Base-by-base conservation (phyloP, 2,113 vertebrate genomes). In the Propithecus coquereli region DNA sequence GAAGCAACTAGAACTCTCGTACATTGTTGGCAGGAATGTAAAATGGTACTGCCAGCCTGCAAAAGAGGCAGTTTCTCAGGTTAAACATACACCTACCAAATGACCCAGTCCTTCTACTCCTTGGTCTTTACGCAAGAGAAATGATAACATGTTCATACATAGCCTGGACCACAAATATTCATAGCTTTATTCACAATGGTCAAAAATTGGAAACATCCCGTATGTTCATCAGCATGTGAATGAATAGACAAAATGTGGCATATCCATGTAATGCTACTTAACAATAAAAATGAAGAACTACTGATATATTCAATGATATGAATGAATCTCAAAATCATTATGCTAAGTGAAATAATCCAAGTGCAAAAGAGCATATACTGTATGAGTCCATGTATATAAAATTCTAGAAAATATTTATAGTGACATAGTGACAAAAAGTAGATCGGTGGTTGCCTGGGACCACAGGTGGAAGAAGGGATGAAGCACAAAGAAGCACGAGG, bases 231-330 rank as follows among this genome's bases (percentile, higher is more conserved):
- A 86, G 14, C 65, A 65, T 43, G 37, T 23, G 23, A 59, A 57
- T 40, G 47, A 37, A 57, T 8, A 47, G 40, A 57, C 50, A 86
- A 66, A 40, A 32, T 25, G 6, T 2, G 17, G 54, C 30, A 8
- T 14, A 32, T 6, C 45, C 2, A 0, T 40, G 71, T 45, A 59
- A 1, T 84, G 23, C 76, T 22, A 6, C 61, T 70, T 40, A 25
- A 43, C 52, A 30, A 6, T 65, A 1, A 32, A 71, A 22, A 43
- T 2, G 54, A 57, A 37, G 3, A n/a, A 32, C 23, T 30, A 3
- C 34, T 27, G 25, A 10, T 2, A 8, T 2, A 47, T 16, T 32
- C 66, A 32, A 7, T 0, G 4, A 20, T 1, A 1, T 6, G 50
- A 50, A 30, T 25, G 50, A 77, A 71, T 32, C 73, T 86, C 71